Evolutionary conservation across 2,797 vertebrate species (phyloP).

Genomic region (Columba guinea): DNA sequence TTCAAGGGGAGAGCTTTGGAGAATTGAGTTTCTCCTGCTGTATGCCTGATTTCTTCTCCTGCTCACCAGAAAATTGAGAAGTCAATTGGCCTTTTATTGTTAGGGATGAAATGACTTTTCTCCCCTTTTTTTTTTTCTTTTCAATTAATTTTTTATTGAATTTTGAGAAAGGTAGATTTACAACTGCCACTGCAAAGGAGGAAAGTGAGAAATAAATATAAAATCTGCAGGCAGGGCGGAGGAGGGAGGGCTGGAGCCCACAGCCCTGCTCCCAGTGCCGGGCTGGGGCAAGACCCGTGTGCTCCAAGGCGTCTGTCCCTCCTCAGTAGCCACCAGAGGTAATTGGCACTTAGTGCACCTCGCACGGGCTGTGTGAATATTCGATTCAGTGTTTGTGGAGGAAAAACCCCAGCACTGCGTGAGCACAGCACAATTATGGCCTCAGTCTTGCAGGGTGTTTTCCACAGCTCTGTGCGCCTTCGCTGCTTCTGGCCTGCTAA

Average conservation of each 20-base stretch:
- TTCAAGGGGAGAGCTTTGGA: slow-evolving; percentile 21
- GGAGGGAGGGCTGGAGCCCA: not conserved
- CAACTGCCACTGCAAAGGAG: not conserved
- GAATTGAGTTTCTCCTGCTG: slow-evolving; percentile 50
- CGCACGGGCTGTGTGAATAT: not conserved
- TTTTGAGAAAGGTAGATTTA: slow-evolving; percentile 60
- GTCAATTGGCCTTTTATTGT: slow-evolving; percentile 68
- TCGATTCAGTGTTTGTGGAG: rapidly evolving
- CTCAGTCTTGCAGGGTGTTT: not conserved
- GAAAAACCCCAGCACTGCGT: rapidly evolving
- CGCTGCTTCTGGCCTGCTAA: not conserved
- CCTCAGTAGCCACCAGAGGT: rapidly evolving
- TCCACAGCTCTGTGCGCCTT: not conserved
- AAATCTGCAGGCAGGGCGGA: not conserved
- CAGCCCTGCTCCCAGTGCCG: not conserved
- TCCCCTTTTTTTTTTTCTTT: not conserved
- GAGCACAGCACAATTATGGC: rapidly evolving
- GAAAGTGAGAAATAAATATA: slow-evolving; percentile 5
- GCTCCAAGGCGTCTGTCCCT: rapidly evolving
- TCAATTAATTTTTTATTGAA: slow-evolving; percentile 65
- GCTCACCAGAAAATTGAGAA: slow-evolving; percentile 57
- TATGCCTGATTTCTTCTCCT: slow-evolving; percentile 26
- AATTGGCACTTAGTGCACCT: not conserved
- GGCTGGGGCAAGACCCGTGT: rapidly evolving
- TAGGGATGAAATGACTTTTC: slow-evolving; percentile 4